phyloP scores from a whole-genome alignment of 2,797 vertebrate genomes.

The Triplophysa yarkandensis region DNA sequence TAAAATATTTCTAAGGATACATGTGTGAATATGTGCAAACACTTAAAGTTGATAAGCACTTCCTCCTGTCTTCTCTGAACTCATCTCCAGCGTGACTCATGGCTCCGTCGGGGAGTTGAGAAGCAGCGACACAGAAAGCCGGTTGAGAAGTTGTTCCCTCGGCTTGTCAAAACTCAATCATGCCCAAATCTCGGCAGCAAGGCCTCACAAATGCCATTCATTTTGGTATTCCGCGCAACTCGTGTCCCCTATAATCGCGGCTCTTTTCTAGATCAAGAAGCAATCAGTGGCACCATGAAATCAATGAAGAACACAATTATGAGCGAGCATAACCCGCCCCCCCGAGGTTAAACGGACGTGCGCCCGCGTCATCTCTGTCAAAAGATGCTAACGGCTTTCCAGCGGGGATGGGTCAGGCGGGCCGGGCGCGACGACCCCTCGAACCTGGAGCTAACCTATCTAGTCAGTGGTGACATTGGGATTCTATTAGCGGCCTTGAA shows the following conservation, averaged over 20 bases:
- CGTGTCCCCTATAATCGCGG: slow-evolving; percentile 31
- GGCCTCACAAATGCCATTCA: slow-evolving; percentile 39
- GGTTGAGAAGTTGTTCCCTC: slow-evolving; percentile 1
- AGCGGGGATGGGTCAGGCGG: slow-evolving; percentile 54
- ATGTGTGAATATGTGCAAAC: too few species aligned
- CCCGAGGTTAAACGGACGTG: slow-evolving; percentile 34
- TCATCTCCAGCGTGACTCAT: slow-evolving; percentile 11
- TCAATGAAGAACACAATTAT: slow-evolving; percentile 43
- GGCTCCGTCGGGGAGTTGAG: slow-evolving; percentile 23
- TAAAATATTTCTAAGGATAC: too few species aligned
- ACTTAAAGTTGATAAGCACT: too few species aligned
- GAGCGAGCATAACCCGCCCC: slow-evolving; percentile 15
- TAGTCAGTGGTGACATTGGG: slow-evolving; percentile 77
- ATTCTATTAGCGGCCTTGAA: slow-evolving; percentile 80
- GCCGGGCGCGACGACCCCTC: slow-evolving; percentile 44
- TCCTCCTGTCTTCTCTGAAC: slow-evolving; percentile 20
- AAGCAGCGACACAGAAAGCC: slow-evolving; percentile 15
- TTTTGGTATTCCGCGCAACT: slow-evolving; percentile 36
- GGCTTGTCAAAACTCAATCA: slow-evolving; percentile 38
- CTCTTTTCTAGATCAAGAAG: slow-evolving; percentile 40
- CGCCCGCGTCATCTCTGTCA: slow-evolving; percentile 36
- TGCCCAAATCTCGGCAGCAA: slow-evolving; percentile 30
- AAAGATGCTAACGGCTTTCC: slow-evolving; percentile 38
- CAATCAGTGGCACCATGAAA: slow-evolving; percentile 48
- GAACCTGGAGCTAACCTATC: slow-evolving; percentile 56